Conservation (phyloP, 2,113 vertebrate genomes). For the Pteruthius melanotis region DNA sequence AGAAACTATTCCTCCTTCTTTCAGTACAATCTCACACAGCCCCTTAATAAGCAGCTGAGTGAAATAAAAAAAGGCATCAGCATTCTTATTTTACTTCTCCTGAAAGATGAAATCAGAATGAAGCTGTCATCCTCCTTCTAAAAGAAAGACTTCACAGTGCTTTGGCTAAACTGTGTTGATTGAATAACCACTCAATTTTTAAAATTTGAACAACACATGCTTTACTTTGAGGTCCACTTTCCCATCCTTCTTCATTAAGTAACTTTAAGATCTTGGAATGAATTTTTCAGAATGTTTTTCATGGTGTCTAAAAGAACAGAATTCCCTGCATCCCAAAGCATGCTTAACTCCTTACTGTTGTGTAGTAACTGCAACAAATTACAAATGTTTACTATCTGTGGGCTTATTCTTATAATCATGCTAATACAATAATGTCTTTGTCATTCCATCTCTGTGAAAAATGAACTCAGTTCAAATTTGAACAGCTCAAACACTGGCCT, state of each 20-base stretch:
- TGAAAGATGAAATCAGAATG: not conserved
- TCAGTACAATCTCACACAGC: not conserved
- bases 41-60: not conserved
- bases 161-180: not conserved
- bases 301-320: not conserved
- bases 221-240: not conserved
- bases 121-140: not conserved
- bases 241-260: not conserved
- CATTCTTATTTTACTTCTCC: not conserved
- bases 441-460: slow-evolving; percentile 38
- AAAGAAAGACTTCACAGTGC: not conserved
- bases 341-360: not conserved
- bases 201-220: not conserved
- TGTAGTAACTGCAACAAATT: not conserved
- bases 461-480: slow-evolving; percentile 17
- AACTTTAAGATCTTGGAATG: not conserved
- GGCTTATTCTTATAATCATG: not conserved
- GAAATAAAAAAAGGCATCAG: not conserved
- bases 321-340: not conserved
- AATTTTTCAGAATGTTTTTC: not conserved
- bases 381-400: not conserved
- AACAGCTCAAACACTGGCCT: slow-evolving; percentile 31
- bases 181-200: not conserved
- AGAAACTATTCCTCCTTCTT: not conserved
- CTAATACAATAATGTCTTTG: slow-evolving; percentile 32